Evolutionary conservation across 2,113 vertebrate species (phyloP).

Genomic region (Sigmodon hispidus): DNA sequence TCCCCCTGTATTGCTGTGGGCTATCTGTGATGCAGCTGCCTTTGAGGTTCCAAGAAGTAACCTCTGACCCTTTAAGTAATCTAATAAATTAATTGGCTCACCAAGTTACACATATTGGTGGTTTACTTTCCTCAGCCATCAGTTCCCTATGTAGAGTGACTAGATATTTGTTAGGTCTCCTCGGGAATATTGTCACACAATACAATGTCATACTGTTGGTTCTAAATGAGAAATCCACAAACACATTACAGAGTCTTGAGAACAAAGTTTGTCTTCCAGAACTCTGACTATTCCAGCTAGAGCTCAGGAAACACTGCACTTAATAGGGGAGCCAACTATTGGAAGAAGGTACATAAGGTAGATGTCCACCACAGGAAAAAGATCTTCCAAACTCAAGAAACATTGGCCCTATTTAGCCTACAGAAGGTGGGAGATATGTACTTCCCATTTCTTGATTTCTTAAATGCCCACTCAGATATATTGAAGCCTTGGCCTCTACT

Average conservation of each 20-base stretch:
- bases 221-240: neutral
- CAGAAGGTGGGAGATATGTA: too few species aligned
- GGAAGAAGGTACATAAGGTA: neutral
- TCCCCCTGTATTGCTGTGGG: neutral
- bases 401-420: neutral
- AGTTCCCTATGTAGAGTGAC: neutral
- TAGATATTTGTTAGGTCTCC: neutral
- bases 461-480: conserved; percentile 25
- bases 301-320: neutral
- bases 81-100: neutral
- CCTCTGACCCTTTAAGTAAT: neutral
- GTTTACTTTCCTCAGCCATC: neutral
- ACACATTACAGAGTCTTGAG: neutral
- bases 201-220: neutral
- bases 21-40: neutral
- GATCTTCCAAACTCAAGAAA: neutral
- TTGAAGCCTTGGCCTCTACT: conserved; percentile 16
- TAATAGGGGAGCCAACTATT: neutral
- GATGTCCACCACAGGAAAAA: neutral
- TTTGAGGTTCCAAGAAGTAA: neutral
- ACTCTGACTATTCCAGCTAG: neutral
- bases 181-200: neutral
- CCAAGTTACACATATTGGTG: neutral
- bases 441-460: conserved; percentile 34
- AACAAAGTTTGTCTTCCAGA: neutral